Evolutionary conservation across 2,797 vertebrate species (phyloP).

Genomic region (Gymnodraco acuticeps): DNA sequence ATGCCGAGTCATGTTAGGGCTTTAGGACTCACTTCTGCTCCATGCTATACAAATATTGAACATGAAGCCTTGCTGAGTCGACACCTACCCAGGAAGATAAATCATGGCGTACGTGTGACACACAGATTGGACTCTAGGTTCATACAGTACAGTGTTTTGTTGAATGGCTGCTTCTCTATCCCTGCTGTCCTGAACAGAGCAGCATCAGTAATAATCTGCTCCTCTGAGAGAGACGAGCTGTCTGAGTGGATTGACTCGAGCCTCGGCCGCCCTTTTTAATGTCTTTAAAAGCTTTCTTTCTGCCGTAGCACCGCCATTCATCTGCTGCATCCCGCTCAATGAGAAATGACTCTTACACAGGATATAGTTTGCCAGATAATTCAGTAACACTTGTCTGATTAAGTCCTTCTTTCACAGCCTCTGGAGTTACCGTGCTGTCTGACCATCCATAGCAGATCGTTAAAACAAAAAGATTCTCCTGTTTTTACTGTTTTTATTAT

Average conservation of each 20-base stretch:
- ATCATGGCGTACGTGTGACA: constrained; percentile 1
- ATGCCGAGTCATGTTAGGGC: no score
- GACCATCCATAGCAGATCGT: neutral
- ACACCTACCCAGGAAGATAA: constrained; percentile 3
- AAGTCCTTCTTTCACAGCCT: constrained; percentile 34
- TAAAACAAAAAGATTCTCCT: no score
- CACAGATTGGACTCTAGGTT: constrained; percentile 22
- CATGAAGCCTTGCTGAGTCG: neutral
- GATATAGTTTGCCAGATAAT: constrained; percentile 31
- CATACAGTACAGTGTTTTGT: constrained; percentile 45
- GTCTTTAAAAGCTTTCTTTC: constrained; percentile 81
- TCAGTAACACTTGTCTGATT: constrained; percentile 20
- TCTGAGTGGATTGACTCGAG: constrained; percentile 75
- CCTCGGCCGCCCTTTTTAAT: constrained; percentile 72
- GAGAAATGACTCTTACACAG: constrained; percentile 52
- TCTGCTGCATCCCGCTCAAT: constrained; percentile 57
- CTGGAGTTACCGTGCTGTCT: neutral
- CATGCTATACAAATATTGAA: no score
- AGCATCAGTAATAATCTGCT: constrained; percentile 65
- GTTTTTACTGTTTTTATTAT: no score
- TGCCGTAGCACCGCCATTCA: constrained; percentile 56
- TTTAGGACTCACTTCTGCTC: no score
- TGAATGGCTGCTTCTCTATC: constrained; percentile 16
- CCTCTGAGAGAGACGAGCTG: constrained; percentile 51
- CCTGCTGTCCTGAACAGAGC: constrained; percentile 49